A percentile compares a stretch with the other conserved stretches of the same genome.
phyloP scores from a whole-genome alignment of 2,888 invertebrate genomes.

The Hartigia nigra region DNA sequence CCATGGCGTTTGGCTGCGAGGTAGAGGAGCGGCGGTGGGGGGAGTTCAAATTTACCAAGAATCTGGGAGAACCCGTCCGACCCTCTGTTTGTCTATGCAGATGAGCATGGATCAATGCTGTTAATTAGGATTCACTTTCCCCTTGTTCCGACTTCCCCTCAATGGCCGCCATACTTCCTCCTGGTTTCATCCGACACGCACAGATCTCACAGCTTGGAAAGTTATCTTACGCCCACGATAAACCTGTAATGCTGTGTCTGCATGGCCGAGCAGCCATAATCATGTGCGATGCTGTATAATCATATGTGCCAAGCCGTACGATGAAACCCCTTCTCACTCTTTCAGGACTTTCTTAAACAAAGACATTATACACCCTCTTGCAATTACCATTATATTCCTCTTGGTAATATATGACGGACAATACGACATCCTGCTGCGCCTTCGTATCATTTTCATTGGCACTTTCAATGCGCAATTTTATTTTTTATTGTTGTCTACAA shows the following conservation, averaged over 20 bases:
- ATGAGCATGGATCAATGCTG: constrained; percentile 49
- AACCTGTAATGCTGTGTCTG: constrained; percentile 42
- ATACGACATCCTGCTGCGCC: no score
- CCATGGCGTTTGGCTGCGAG: background rate
- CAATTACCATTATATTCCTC: no score
- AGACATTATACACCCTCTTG: constrained; percentile 39
- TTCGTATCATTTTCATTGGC: no score
- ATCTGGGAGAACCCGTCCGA: constrained; percentile 36
- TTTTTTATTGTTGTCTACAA: no score
- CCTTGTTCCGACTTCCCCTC: constrained; percentile 14
- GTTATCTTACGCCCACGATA: constrained; percentile 46
- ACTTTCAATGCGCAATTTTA: no score
- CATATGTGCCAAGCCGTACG: constrained; percentile 40
- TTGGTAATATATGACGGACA: no score
- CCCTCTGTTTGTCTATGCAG: constrained; percentile 53
- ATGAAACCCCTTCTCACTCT: background rate
- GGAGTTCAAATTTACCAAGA: constrained; percentile 40
- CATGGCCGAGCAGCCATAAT: constrained; percentile 43
- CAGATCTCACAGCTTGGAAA: constrained; percentile 39
- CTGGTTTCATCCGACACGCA: constrained; percentile 31
- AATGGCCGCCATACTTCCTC: constrained; percentile 27
- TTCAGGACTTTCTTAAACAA: constrained; percentile 32
- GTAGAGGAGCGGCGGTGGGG: no score
- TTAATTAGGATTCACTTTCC: constrained; percentile 51
- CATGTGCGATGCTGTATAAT: constrained; percentile 46